Conservation (phyloP, 2,113 vertebrate species). For the Mustela nigripes region DNA sequence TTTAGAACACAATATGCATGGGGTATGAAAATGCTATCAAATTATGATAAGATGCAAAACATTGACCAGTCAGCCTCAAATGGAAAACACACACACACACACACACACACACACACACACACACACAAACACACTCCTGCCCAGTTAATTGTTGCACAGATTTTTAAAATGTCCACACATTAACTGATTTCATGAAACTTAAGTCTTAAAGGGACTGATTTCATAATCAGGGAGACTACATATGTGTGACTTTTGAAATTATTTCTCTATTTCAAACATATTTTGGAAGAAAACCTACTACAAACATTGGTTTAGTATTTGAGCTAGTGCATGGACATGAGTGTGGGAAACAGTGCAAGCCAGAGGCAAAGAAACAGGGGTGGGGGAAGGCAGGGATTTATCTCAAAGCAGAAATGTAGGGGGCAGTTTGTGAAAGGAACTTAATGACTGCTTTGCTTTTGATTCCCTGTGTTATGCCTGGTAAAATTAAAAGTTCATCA, state of each 20-base stretch:
- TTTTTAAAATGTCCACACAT: background rate
- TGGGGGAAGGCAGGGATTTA: background rate
- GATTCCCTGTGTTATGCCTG: background rate
- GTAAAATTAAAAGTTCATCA: background rate
- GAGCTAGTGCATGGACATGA: background rate
- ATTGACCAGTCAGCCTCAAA: background rate
- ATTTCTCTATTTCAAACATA: slow-evolving; percentile 38
- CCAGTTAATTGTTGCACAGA: background rate
- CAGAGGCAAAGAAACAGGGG: background rate
- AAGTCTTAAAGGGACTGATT: slow-evolving; percentile 1
- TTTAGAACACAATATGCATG: background rate
- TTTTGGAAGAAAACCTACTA: slow-evolving; percentile 20
- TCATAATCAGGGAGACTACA: background rate
- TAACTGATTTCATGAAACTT: background rate
- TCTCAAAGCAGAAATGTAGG: background rate
- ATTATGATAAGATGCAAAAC: background rate
- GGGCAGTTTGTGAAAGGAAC: background rate
- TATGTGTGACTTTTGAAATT: background rate
- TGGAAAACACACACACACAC: background rate
- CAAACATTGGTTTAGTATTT: background rate
- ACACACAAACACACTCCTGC: background rate
- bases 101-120: background rate
- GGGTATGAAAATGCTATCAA: background rate
- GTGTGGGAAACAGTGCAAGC: background rate
- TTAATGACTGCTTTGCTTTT: background rate